Evolutionary conservation across 1,140 invertebrate species (phyloP).

Genomic region (Notospermus geniculatus): DNA sequence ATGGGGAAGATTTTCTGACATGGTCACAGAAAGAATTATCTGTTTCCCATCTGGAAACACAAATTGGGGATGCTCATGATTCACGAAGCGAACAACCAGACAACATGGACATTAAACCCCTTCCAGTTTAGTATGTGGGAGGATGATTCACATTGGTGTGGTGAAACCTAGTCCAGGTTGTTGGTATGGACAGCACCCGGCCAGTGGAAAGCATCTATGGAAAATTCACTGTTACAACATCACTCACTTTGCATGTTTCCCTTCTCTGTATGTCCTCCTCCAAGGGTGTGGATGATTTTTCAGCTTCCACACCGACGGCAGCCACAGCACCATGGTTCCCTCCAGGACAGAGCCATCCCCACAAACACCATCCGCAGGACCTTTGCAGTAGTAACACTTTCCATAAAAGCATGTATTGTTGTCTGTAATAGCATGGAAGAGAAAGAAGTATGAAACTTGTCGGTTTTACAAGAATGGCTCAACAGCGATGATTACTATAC

Average conservation of each 20-base stretch:
- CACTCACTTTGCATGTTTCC: constrained; percentile 64
- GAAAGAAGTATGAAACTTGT: too few species aligned
- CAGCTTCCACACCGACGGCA: constrained; percentile 69
- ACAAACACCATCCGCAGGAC: constrained; percentile 75
- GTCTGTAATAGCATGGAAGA: constrained; percentile 23
- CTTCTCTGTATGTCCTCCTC: constrained; percentile 81
- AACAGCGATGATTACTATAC: too few species aligned
- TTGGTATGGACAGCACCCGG: too few species aligned
- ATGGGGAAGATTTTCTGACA: constrained; percentile 54
- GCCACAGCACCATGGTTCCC: constrained; percentile 80
- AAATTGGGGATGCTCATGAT: too few species aligned
- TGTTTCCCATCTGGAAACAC: constrained; percentile 68
- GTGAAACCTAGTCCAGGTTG: too few species aligned
- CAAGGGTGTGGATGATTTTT: constrained; percentile 72
- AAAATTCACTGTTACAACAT: constrained; percentile 5
- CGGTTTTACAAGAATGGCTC: too few species aligned
- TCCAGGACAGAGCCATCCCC: constrained; percentile 68
- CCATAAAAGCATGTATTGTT: constrained; percentile 75
- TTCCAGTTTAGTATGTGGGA: too few species aligned
- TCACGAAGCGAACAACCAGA: too few species aligned
- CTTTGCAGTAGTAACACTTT: constrained; percentile 82
- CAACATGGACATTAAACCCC: too few species aligned
- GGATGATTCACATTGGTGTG: too few species aligned
- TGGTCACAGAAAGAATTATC: constrained; percentile 76
- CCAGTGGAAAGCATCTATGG: background rate